phyloP scores from a whole-genome alignment of 1,140 invertebrate species.

The Bombus waltoni region DNA sequence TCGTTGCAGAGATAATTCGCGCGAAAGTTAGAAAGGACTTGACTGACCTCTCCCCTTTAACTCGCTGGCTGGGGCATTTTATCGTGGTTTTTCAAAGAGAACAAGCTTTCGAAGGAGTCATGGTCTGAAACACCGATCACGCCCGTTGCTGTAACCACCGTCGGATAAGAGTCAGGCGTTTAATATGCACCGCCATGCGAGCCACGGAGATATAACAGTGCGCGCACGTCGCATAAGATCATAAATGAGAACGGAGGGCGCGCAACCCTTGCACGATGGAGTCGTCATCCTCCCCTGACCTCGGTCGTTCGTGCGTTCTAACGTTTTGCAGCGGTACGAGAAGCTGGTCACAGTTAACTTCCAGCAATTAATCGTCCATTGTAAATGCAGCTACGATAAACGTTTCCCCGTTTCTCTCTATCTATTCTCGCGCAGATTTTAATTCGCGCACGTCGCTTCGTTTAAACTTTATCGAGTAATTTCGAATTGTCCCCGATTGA shows the following conservation, averaged over 20 bases:
- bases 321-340: neutral
- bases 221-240: slow-evolving; percentile 77
- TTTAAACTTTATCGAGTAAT: too few species aligned
- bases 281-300: slow-evolving; percentile 75
- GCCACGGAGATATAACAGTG: slow-evolving; percentile 73
- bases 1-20: neutral
- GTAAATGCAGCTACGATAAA: slow-evolving; percentile 21
- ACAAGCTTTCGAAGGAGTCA: slow-evolving; percentile 9
- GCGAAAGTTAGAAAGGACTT: neutral
- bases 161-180: slow-evolving; percentile 70
- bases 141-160: slow-evolving; percentile 28
- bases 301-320: neutral
- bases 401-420: neutral
- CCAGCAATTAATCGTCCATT: slow-evolving; percentile 42
- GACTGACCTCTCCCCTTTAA: neutral
- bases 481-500: neutral
- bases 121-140: slow-evolving; percentile 63
- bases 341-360: slow-evolving; percentile 19
- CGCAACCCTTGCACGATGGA: slow-evolving; percentile 65
- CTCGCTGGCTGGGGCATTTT: neutral
- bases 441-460: neutral
- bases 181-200: slow-evolving; percentile 73
- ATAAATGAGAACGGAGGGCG: slow-evolving; percentile 74
- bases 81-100: neutral
- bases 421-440: neutral